Percentiles rank a stretch among this genome's conserved stretches.
phyloP scores from a whole-genome alignment of 2,888 invertebrate species.

The Metalampra italica region DNA sequence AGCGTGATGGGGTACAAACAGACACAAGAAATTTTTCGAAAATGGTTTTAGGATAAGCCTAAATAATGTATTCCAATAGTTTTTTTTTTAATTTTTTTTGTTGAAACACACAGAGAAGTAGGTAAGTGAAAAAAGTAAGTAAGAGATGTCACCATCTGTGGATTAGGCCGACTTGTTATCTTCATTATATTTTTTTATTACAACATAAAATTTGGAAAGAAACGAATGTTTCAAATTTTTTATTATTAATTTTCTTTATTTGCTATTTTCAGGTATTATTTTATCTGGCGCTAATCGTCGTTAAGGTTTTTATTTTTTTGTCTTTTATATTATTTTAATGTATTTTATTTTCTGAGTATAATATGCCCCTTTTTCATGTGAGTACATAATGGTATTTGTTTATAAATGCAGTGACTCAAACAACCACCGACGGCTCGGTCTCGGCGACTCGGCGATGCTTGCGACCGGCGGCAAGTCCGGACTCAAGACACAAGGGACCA shows the following conservation, averaged over 20 bases:
- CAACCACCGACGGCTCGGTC: conserved; percentile 90
- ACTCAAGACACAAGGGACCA: conserved; percentile 91
- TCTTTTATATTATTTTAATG: neutral
- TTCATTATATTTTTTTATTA: too few species aligned
- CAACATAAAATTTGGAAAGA: too few species aligned
- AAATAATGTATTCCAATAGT: too few species aligned
- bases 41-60: too few species aligned
- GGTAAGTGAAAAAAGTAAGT: too few species aligned
- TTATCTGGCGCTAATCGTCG: conserved; percentile 9
- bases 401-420: conserved; percentile 88
- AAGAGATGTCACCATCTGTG: too few species aligned
- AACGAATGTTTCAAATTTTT: too few species aligned
- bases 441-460: conserved; percentile 96
- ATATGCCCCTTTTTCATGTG: neutral
- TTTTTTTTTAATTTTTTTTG: too few species aligned
- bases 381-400: neutral
- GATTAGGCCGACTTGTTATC: too few species aligned
- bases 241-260: neutral
- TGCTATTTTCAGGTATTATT: conserved; percentile 19
- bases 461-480: conserved; percentile 88
- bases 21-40: too few species aligned
- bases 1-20: too few species aligned
- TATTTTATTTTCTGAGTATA: neutral
- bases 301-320: conserved; percentile 11
- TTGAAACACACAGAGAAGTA: too few species aligned